Conservation (phyloP, 23 tunicate species). For the Ciona savignyi region DNA sequence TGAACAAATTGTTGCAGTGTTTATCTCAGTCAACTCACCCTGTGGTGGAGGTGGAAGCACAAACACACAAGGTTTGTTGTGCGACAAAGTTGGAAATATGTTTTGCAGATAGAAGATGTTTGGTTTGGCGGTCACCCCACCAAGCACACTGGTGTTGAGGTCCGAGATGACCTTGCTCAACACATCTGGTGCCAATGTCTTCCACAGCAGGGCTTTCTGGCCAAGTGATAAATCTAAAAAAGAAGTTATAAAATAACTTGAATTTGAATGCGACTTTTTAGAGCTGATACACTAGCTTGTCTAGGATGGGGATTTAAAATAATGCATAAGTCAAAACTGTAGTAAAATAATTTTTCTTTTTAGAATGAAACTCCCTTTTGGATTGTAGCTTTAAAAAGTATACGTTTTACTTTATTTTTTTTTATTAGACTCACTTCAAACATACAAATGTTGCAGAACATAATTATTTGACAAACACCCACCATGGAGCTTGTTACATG, state of each 20-base stretch:
- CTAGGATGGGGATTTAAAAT: too few relatives aligned
- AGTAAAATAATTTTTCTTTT: too few relatives aligned
- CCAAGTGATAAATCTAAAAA: constrained; percentile 62
- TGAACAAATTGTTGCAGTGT: too few relatives aligned
- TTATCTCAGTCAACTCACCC: neutral
- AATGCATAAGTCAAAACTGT: too few relatives aligned
- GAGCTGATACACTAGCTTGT: too few relatives aligned
- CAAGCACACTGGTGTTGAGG: constrained; percentile 42
- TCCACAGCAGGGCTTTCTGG: constrained; percentile 85
- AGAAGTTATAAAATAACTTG: too few relatives aligned
- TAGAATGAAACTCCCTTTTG: too few relatives aligned
- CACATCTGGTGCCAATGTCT: constrained; percentile 45
- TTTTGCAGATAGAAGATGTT: constrained; percentile 32
- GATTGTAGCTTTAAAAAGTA: too few relatives aligned
- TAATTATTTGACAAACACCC: constrained; percentile 21
- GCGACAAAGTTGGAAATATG: constrained; percentile 4
- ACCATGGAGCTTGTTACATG: constrained; percentile 46
- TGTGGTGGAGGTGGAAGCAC: neutral
- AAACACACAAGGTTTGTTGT: constrained; percentile 35
- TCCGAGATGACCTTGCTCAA: constrained; percentile 28
- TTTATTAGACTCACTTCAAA: too few relatives aligned
- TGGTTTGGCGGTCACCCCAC: constrained; percentile 22
- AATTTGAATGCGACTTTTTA: too few relatives aligned
- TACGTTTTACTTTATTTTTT: too few relatives aligned
- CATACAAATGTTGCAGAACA: too few relatives aligned